These are phyloP conservation scores for Sparidentex hasta DNA, from an alignment of 2,797 vertebrate species.

Conservation along the genomic window DNA sequence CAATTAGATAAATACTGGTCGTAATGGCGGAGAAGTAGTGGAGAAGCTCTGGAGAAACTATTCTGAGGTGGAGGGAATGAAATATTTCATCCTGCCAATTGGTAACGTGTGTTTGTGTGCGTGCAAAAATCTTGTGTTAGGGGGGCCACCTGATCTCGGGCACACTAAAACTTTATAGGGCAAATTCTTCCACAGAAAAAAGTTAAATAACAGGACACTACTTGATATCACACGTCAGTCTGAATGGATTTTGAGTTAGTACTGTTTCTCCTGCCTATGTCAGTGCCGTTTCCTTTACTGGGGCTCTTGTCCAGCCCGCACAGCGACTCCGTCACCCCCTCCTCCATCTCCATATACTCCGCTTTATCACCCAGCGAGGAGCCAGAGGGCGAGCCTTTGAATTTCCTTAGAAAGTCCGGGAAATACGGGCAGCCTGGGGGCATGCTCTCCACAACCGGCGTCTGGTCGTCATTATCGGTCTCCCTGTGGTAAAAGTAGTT, in stretches of 20 bases:
- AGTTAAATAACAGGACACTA: slow-evolving; percentile 31
- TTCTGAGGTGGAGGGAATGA: slow-evolving; percentile 52
- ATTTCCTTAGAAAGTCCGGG: slow-evolving; percentile 94
- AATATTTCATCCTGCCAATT: slow-evolving; percentile 54
- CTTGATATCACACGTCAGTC: slow-evolving; percentile 95
- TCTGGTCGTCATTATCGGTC: slow-evolving; percentile 96
- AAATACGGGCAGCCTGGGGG: slow-evolving; percentile 90
- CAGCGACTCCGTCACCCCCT: slow-evolving; percentile 97
- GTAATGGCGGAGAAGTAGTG: slow-evolving; percentile 47
- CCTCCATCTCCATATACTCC: slow-evolving; percentile 99
- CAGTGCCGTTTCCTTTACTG: slow-evolving; percentile 93
- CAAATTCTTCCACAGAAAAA: slow-evolving; percentile 51
- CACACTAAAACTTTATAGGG: slow-evolving; percentile 64
- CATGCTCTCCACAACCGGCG: slow-evolving; percentile 90
- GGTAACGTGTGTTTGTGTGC: slow-evolving; percentile 19
- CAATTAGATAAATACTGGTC: slow-evolving; percentile 32
- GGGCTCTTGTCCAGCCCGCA: slow-evolving; percentile 95
- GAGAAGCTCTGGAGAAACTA: slow-evolving; percentile 59
- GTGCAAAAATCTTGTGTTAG: slow-evolving; percentile 67
- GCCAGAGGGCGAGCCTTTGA: slow-evolving; percentile 91
- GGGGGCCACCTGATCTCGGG: slow-evolving; percentile 75
- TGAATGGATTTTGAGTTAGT: slow-evolving; percentile 94
- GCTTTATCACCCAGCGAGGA: slow-evolving; percentile 97
- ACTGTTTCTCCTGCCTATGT: slow-evolving; percentile 95
- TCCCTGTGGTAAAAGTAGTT: slow-evolving; percentile 99